Evolutionary conservation across 2,797 vertebrate species (phyloP), one percentile per base, ranked within the genome.

Genomic region (Cossypha polioptera): DNA sequence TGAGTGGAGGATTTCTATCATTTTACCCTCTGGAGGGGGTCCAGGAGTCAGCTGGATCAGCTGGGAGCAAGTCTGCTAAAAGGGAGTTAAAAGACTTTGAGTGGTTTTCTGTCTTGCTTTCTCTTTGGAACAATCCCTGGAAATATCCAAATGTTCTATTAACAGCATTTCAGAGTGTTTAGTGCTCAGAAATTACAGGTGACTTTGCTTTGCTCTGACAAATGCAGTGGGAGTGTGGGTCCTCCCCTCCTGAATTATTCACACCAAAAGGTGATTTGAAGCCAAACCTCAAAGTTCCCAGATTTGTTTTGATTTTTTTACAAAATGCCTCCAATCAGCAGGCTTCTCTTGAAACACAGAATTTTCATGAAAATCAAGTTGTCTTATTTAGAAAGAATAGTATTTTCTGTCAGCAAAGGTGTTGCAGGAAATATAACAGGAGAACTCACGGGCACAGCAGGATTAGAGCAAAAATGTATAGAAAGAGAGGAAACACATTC

Each of bases 281-380:
- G 82, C n/a, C 78, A 74, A 71, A 59, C 45, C 33, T 89, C 55
- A 38, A 33, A 91, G 88, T 83, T 94, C 57, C 38, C 40, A 57
- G 59, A 50, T 93, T 71, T 94, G 73, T 94, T 95, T 92, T 92
- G 82, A 80, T 65, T 96, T 95, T 79, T 89, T 80, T 35, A 65
- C 42, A 77, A 75, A 95, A 88, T 22, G 35, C 58, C 69, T 90
- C 58, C 78, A 53, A 47, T 92, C 82, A 88, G 43, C 57, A 80
- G 72, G 68, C 29, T 81, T 57, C 76, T 65, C 62, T 51, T 72
- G 57, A 78, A 83, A 62, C 85, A 36, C 16, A 47, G 75, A n/a
- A 72, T 90, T 95, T 88, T 72, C 67, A 31, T 75, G 47, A 21
- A 77, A 95, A 91, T 75, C 87, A 75, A 38, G 20, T 62, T 80